These are phyloP conservation scores for Opisthocomus hoazin DNA, from an alignment of 2,113 vertebrate species.

Conservation along the genomic window DNA sequence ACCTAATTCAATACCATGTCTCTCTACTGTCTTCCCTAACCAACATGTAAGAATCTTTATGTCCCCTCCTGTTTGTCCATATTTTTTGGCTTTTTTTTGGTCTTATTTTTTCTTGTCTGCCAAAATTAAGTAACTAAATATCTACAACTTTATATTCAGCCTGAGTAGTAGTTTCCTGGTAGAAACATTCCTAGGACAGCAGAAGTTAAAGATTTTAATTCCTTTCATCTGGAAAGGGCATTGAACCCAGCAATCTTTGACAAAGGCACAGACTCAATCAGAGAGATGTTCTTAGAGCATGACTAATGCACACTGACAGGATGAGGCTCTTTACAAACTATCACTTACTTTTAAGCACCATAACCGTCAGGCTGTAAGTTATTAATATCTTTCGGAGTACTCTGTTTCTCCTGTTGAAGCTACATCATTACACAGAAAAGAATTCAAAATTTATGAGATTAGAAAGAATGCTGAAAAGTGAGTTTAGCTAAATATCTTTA, in stretches of 20 bases:
- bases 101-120: neutral
- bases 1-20: neutral
- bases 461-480: neutral
- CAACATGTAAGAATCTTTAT: neutral
- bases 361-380: constrained; percentile 1
- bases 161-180: neutral
- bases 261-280: neutral
- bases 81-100: neutral
- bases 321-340: constrained; percentile 21
- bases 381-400: constrained; percentile 29
- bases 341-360: constrained; percentile 41
- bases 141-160: neutral
- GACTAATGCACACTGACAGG: constrained; percentile 27
- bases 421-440: neutral
- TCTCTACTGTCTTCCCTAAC: neutral
- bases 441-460: constrained; percentile 51
- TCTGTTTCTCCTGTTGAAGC: neutral
- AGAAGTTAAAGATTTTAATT: neutral
- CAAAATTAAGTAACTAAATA: neutral
- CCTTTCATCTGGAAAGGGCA: neutral
- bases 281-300: neutral
- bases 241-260: neutral
- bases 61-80: fast-evolving
- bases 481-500: neutral
- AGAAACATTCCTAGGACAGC: neutral